Base-by-base conservation (phyloP, 2,113 vertebrate genomes). In the Tachysurus vachellii region DNA sequence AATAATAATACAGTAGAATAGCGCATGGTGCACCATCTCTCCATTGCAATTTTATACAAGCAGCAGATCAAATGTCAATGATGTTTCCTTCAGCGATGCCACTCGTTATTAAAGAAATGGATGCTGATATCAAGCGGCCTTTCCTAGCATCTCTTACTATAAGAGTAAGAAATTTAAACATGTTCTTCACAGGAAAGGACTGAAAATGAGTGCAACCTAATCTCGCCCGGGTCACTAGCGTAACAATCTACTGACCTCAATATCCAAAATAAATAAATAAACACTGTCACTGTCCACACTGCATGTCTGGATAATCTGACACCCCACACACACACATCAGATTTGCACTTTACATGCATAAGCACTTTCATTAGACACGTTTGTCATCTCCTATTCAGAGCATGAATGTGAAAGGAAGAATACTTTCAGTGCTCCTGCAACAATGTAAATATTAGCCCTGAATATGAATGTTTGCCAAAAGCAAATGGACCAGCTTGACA, bases 311-410 rank as follows among this genome's bases (percentile, higher is more conserved):
- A 50, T 86, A 61, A 83, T 86, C 56, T 21, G 42, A 64, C 57
- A 66, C 21, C 83, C 21, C 56, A 71, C 80, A 66, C 23, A 79
- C 50, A 54, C 50, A 61, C 54, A 79, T 53, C 54, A 80, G 73
- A 87, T 77, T 62, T 83, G n/a, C 44, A 90, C 73, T 90, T 89
- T 62, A 82, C 44, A 82, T 28, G 50, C 54, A 23, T 36, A 88
- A 66, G 76, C 61, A 71, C 5, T 85, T 89, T 89, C 84, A 19
- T 70, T 23, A 68, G 86, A 82, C 86, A 90, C 88, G 88, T 56
- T 89, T 88, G 91, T 87, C 89, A 91, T 91, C 90, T 87, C 88
- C 84, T 84, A 89, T 92, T 90, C 54, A 44, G 21, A 80, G 59
- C 16, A 62, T 77, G 50, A 50, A 19, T 76, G 73, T 4, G 62